phyloP scores from a whole-genome alignment of 2,888 invertebrate genomes.

The Melieria omissa region DNA sequence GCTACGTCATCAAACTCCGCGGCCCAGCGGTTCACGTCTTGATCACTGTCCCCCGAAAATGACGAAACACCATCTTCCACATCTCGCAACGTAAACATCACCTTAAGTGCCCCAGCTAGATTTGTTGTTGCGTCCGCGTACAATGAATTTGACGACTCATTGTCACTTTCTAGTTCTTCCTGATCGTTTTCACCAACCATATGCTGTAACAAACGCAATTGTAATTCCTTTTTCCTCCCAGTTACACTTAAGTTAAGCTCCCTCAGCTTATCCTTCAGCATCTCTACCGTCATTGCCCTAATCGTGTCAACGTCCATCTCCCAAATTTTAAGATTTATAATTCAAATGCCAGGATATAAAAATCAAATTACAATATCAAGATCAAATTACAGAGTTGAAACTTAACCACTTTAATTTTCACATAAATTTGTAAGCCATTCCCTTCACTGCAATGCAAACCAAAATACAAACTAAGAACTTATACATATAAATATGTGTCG shows the following conservation, averaged over 20 bases:
- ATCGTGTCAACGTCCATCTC: too few species aligned
- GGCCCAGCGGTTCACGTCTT: constrained; percentile 15
- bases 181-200: neutral
- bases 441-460: too few species aligned
- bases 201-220: neutral
- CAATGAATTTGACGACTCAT: neutral
- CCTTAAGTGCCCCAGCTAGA: neutral
- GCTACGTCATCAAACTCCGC: constrained; percentile 32
- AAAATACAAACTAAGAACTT: too few species aligned
- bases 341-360: too few species aligned
- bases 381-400: too few species aligned
- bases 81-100: too few species aligned
- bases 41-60: neutral
- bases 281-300: neutral
- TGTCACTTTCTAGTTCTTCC: neutral
- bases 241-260: neutral
- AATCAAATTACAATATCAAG: too few species aligned
- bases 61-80: too few species aligned
- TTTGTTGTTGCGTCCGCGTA: neutral
- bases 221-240: neutral
- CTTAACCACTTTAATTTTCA: too few species aligned
- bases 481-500: too few species aligned
- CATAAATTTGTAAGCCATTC: too few species aligned
- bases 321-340: too few species aligned
- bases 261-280: neutral